phyloP scores from a whole-genome alignment of 1,140 invertebrate genomes.

The Ganaspis sp. region DNA sequence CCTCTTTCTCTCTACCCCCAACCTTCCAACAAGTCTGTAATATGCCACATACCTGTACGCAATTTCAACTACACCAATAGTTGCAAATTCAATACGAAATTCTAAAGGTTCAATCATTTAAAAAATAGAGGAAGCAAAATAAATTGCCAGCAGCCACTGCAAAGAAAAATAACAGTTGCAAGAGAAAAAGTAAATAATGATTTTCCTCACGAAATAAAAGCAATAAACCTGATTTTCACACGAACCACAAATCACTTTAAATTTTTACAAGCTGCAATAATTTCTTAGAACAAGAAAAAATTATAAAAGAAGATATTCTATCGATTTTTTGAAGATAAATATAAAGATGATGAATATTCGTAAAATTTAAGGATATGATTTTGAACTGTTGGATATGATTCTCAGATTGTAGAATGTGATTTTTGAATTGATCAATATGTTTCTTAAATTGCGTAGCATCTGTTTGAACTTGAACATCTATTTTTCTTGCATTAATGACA shows the following conservation, averaged over 20 bases:
- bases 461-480: too few relatives aligned
- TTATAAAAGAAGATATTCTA: too few relatives aligned
- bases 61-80: slow-evolving; percentile 17
- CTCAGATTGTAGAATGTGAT: too few relatives aligned
- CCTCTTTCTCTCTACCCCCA: not conserved
- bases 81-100: not conserved
- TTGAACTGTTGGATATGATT: too few relatives aligned
- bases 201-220: not conserved
- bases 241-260: not conserved
- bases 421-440: too few relatives aligned
- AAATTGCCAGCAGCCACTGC: not conserved
- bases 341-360: too few relatives aligned
- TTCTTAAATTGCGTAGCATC: too few relatives aligned
- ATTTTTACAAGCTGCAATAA: not conserved
- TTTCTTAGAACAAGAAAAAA: not conserved
- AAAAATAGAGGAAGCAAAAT: not conserved
- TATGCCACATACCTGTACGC: slow-evolving; percentile 18
- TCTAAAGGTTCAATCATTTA: not conserved
- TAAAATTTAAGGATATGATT: too few relatives aligned
- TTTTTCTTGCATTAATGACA: too few relatives aligned
- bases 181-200: not conserved
- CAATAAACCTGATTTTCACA: not conserved
- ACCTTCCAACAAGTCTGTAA: slow-evolving; percentile 5
- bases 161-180: not conserved
- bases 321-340: too few relatives aligned